Evolutionary conservation across 2,113 vertebrate species (phyloP), one percentile per base, ranked within the genome.

Genomic region (Fregetta grallaria): DNA sequence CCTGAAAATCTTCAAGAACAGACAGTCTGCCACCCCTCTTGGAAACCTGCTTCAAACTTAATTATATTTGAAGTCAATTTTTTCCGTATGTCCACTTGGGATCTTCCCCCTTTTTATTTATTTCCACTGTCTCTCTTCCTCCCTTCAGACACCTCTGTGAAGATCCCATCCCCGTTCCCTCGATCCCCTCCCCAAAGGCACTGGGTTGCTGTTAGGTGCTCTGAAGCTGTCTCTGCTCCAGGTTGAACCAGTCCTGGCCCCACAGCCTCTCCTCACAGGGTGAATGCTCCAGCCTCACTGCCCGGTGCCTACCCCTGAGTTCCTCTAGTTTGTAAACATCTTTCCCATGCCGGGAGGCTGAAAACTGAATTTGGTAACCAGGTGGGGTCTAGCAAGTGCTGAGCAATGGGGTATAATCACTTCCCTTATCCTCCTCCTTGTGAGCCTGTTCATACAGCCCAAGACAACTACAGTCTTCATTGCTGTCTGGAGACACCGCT

Each of bases 261-360:
- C 30, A 30, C 5, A 80, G 9, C 7, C 25, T 19, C 8, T 70
- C 14, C 6, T 89, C 3, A 23, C 6, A 77, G 22, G 3, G 3
- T 38, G 22, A 25, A 9, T 15, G 4, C 30, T 68, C 34, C 34
- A 79, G 9, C 4, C 2, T 4, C 25, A 14, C 13, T 32, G 15
- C 19, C 11, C 4, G 32, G 14, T 77, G 21, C 15, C 11, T 0
- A 0, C 3, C 18, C 22, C 17, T 45, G 38, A 72, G 7, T 22
- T 61, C 3, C 30, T 44, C 13, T 32, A 63, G 38, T 55, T 10
- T 79, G 7, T 36, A 55, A 73, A 22, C 11, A 25, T 10, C 15
- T 20, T 38, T 80, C 21, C 32, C 1, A 1, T 66, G 18, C 10
- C 80, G 18, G 15, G 12, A 85, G 22, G 38, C 38, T 26, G n/a